Evolutionary conservation across 2,797 vertebrate genomes (phyloP).

Genomic region (Myotis pilosus): DNA sequence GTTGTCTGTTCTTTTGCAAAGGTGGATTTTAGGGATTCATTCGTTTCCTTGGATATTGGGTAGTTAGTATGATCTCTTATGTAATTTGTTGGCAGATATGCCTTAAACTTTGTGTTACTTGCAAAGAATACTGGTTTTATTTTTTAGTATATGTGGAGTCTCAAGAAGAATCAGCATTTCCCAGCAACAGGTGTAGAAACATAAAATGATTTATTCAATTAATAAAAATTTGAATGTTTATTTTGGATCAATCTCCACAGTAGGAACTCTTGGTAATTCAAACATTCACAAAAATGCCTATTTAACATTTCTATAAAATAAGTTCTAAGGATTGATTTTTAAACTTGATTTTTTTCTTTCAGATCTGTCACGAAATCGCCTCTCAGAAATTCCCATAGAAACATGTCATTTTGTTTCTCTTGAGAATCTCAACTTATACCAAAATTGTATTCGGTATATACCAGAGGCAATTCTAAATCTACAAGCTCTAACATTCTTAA

Average conservation of each 20-base stretch:
- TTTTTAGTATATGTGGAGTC: not conserved
- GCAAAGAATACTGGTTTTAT: constrained; percentile 31
- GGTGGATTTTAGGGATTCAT: not conserved
- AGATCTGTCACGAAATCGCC: constrained; percentile 96
- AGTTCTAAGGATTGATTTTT: constrained; percentile 43
- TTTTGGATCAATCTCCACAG: not conserved
- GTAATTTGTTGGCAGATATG: not conserved
- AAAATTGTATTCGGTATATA: constrained; percentile 95
- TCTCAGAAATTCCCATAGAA: constrained; percentile 93
- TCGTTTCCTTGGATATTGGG: constrained; percentile 15
- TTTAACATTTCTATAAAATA: constrained; percentile 45
- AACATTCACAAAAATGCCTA: not conserved
- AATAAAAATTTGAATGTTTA: constrained; percentile 25
- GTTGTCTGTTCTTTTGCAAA: constrained; percentile 26
- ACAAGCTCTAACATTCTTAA: constrained; percentile 94
- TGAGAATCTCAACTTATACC: constrained; percentile 96
- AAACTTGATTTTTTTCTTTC: constrained; percentile 55
- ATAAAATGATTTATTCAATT: constrained; percentile 17
- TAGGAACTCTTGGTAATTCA: not conserved
- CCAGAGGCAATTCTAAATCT: constrained; percentile 94
- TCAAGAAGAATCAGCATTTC: constrained; percentile 34
- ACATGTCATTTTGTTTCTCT: constrained; percentile 94
- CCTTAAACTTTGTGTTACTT: constrained; percentile 36
- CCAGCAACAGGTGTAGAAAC: not conserved
- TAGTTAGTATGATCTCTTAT: constrained; percentile 15